Evolutionary conservation across 2,888 invertebrate species (phyloP).

Genomic region (Stenodema calcarata): DNA sequence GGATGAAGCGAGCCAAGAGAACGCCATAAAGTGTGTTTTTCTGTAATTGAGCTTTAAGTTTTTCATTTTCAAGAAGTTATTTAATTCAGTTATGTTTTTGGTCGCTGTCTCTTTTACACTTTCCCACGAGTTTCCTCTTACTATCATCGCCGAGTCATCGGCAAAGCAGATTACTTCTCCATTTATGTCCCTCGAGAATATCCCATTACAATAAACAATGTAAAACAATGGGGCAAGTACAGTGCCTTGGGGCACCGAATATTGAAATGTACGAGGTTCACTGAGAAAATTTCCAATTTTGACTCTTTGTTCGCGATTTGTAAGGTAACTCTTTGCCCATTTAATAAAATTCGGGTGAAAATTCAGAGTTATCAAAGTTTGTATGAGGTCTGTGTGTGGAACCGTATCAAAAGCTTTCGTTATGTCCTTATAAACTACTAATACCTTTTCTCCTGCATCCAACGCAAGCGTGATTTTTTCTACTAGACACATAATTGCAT

Average conservation of each 20-base stretch:
- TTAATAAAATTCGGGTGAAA: slow-evolving; percentile 6
- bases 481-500: not conserved
- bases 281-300: not conserved
- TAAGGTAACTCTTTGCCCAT: slow-evolving; percentile 8
- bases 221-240: slow-evolving; percentile 18
- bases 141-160: slow-evolving; percentile 34
- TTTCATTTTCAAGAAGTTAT: not conserved
- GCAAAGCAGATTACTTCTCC: slow-evolving; percentile 32
- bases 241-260: slow-evolving; percentile 9
- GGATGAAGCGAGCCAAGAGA: not conserved
- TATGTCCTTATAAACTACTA: slow-evolving; percentile 26
- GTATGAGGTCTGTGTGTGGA: not conserved
- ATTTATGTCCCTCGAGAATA: slow-evolving; percentile 24
- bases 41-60: not conserved
- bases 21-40: slow-evolving; percentile 7
- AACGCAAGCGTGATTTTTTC: slow-evolving; percentile 15
- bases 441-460: slow-evolving; percentile 19
- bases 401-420: slow-evolving; percentile 36
- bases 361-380: not conserved
- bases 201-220: slow-evolving; percentile 28
- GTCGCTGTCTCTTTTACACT: not conserved
- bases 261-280: slow-evolving; percentile 13
- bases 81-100: not conserved
- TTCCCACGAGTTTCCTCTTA: slow-evolving; percentile 28
- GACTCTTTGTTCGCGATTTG: not conserved